Conservation (phyloP, 1,140 invertebrate species). For the Pararge aegeria region DNA sequence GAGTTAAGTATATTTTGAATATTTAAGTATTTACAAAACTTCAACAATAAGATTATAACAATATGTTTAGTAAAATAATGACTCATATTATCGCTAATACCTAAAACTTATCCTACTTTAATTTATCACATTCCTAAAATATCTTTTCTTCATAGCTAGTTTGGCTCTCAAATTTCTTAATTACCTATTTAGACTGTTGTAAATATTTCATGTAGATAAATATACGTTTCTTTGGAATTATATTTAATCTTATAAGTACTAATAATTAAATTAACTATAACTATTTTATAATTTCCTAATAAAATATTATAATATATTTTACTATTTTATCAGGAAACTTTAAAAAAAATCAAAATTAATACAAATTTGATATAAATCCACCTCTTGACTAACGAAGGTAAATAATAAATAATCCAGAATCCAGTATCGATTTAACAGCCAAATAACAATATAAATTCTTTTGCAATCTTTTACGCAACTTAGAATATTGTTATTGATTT, state of each 20-base stretch:
- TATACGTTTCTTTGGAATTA: conserved; percentile 3
- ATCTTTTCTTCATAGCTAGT: conserved; percentile 5
- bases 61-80: conserved; percentile 51
- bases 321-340: too few relatives aligned
- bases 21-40: conserved; percentile 46
- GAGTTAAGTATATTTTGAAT: conserved; percentile 21
- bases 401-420: background rate
- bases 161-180: background rate
- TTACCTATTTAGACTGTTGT: background rate
- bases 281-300: too few relatives aligned
- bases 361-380: background rate
- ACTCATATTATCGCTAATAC: conserved; percentile 42
- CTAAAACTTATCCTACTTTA: conserved; percentile 38
- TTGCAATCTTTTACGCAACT: background rate
- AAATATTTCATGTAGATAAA: background rate
- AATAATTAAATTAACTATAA: too few relatives aligned
- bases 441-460: too few relatives aligned
- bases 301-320: too few relatives aligned
- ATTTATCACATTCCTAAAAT: conserved; percentile 45
- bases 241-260: background rate
- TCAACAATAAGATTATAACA: conserved; percentile 45
- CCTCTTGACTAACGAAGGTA: background rate
- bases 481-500: conserved; percentile 11
- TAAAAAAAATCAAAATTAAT: background rate
- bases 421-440: too few relatives aligned